Conservation (phyloP, 2,797 vertebrate species). For the Gallinago nigripennis region DNA sequence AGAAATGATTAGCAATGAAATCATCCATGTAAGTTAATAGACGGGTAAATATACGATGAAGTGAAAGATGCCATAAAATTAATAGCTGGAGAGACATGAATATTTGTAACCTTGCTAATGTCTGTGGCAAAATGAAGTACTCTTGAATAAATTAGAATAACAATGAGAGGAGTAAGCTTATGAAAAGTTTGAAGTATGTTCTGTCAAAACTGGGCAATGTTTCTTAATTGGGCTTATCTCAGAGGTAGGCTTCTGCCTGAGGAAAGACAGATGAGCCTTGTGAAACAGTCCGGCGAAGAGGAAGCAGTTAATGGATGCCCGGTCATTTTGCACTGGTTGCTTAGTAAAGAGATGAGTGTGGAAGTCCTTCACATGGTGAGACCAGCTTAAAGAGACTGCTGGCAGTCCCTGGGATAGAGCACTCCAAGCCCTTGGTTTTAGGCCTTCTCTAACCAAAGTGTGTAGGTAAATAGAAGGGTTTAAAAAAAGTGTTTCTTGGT, state of each 20-base stretch:
- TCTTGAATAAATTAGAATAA: conserved; percentile 31
- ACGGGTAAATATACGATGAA: background rate
- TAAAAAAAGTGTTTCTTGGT: background rate
- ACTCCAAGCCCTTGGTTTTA: background rate
- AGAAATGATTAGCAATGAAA: conserved; percentile 43
- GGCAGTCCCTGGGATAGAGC: background rate
- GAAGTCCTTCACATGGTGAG: background rate
- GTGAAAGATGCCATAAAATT: conserved; percentile 44
- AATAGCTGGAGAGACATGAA: background rate
- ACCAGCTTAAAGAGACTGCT: background rate
- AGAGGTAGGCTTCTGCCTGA: background rate
- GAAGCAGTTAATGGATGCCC: background rate
- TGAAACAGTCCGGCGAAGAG: background rate
- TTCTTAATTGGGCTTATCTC: background rate
- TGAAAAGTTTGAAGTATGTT: background rate
- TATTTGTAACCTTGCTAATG: conserved; percentile 23
- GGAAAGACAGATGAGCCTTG: background rate
- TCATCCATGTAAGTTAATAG: conserved; percentile 50
- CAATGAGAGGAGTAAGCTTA: background rate
- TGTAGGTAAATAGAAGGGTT: background rate
- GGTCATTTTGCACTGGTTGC: background rate
- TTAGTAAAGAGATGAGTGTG: background rate
- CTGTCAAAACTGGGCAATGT: background rate
- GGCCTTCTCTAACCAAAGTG: background rate
- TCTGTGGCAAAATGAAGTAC: conserved; percentile 24